Conservation (phyloP, 2,113 vertebrate species). For the Phalacrocorax pelagicus region DNA sequence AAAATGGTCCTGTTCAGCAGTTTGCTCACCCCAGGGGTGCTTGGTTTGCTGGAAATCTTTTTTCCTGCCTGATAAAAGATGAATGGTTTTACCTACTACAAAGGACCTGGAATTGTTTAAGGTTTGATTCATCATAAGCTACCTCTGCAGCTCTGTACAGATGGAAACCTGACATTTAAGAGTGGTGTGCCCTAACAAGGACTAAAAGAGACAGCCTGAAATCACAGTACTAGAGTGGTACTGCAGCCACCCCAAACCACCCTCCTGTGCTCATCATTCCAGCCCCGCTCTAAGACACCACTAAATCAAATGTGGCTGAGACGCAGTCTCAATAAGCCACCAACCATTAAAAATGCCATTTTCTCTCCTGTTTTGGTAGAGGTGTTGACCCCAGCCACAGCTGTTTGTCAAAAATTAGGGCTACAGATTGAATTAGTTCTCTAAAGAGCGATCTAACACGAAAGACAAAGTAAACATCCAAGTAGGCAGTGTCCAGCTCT, state of each 20-base stretch:
- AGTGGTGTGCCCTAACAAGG: neutral
- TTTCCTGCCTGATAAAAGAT: neutral
- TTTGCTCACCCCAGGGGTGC: rapidly evolving
- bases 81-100: neutral
- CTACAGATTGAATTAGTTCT: neutral
- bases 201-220: neutral
- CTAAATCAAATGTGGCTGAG: neutral
- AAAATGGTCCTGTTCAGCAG: neutral
- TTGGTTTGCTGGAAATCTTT: neutral
- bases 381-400: neutral
- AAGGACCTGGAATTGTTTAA: neutral
- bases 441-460: neutral
- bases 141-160: neutral
- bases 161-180: neutral
- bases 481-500: neutral
- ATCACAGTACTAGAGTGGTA: neutral
- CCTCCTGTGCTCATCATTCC: rapidly evolving
- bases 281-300: neutral
- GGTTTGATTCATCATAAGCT: neutral
- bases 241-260: neutral
- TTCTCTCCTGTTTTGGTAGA: neutral
- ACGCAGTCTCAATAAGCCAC: neutral
- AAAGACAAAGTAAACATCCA: neutral
- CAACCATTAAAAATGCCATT: neutral
- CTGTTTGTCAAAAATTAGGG: neutral